phyloP scores from a whole-genome alignment of 2,113 vertebrate genomes.

The Isurus oxyrinchus region DNA sequence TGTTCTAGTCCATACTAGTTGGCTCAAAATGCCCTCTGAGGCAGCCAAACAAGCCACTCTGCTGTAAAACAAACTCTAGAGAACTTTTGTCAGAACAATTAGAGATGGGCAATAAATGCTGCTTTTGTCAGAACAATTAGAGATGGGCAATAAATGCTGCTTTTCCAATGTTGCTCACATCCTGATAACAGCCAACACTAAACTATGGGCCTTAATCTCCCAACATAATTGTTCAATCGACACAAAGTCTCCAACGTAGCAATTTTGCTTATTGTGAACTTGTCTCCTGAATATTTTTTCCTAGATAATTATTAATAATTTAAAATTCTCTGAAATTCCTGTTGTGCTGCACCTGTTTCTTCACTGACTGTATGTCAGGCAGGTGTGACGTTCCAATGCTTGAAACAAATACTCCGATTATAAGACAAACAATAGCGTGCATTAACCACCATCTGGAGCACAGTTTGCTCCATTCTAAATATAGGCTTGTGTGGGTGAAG shows the following conservation, averaged over 20 bases:
- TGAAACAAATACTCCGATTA: neutral
- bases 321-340: neutral
- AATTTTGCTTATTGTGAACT: neutral
- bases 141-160: neutral
- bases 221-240: neutral
- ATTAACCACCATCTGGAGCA: neutral
- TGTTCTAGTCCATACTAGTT: neutral
- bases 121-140: neutral
- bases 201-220: neutral
- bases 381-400: neutral
- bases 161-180: neutral
- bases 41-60: neutral
- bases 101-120: neutral
- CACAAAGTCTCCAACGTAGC: neutral
- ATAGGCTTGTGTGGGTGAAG: constrained; percentile 26
- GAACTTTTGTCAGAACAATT: neutral
- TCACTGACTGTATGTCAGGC: neutral
- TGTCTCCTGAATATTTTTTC: neutral
- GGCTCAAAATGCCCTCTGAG: neutral
- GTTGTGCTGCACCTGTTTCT: neutral
- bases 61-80: neutral
- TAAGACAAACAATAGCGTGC: neutral
- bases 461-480: neutral
- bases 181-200: neutral
- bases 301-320: neutral